A percentile compares a stretch with the other conserved stretches of the same genome.
Evolutionary conservation across 2,113 vertebrate species (phyloP).

Genomic region (Acrocephalus arundinaceus): DNA sequence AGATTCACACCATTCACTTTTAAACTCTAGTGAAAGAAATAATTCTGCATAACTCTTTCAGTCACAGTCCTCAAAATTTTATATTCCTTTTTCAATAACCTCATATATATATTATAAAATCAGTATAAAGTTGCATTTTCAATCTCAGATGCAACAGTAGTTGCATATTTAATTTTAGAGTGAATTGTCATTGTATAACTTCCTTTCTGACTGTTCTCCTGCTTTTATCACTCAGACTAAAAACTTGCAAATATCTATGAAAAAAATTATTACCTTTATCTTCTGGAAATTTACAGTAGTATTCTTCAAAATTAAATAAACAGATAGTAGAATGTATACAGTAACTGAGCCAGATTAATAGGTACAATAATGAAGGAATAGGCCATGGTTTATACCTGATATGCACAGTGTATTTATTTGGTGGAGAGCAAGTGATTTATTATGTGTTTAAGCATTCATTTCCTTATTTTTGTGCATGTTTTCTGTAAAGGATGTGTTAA

Average conservation of each 20-base stretch:
- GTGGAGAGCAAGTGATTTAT: background rate
- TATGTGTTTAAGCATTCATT: slow-evolving; percentile 25
- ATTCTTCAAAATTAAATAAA: background rate
- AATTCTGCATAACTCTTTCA: background rate
- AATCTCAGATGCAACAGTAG: background rate
- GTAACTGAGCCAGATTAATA: background rate
- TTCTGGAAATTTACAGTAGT: background rate
- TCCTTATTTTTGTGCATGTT: slow-evolving; percentile 43
- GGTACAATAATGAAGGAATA: background rate
- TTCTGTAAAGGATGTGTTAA: slow-evolving; percentile 22
- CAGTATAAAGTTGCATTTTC: background rate
- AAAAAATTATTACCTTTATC: background rate
- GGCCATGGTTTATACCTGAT: background rate
- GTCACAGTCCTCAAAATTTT: fast-evolving
- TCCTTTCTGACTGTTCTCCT: background rate
- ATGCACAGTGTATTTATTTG: background rate
- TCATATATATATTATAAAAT: background rate
- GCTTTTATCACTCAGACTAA: background rate
- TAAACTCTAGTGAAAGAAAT: background rate
- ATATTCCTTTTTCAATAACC: background rate
- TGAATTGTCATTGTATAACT: background rate
- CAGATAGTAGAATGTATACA: background rate
- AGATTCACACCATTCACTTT: background rate
- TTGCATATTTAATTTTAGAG: background rate
- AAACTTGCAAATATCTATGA: background rate